Evolutionary conservation across 2,888 invertebrate species (phyloP).

Genomic region (Stegana nigrithorax): DNA sequence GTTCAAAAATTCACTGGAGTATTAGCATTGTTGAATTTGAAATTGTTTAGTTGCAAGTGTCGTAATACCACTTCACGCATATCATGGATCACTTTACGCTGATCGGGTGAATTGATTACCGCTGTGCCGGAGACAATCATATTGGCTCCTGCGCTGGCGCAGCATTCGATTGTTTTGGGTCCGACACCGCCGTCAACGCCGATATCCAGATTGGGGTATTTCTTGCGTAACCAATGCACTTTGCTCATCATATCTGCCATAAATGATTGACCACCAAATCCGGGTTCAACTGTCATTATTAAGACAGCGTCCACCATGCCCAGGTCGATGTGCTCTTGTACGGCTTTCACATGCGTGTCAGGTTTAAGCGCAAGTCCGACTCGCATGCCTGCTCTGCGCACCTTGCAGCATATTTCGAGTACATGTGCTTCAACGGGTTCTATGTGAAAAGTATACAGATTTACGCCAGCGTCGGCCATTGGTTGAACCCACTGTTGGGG

Average conservation of each 20-base stretch:
- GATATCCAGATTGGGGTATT: conserved; percentile 89
- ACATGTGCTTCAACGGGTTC: conserved; percentile 82
- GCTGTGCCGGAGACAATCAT: conserved; percentile 99
- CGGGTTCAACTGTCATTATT: conserved; percentile 99
- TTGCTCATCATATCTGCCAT: conserved; percentile 97
- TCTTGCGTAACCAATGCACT: conserved; percentile 85
- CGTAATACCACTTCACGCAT: conserved; percentile 80
- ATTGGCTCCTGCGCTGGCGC: conserved; percentile 98
- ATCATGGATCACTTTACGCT: conserved; percentile 81
- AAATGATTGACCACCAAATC: conserved; percentile 98
- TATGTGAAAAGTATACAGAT: conserved; percentile 95
- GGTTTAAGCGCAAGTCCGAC: conserved; percentile 97
- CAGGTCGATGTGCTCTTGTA: conserved; percentile 84
- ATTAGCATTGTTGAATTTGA: too few relatives aligned
- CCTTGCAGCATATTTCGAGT: conserved; percentile 81
- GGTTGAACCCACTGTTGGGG: conserved; percentile 79
- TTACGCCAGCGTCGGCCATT: conserved; percentile 98
- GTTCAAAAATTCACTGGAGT: too few relatives aligned
- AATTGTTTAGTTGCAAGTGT: too few relatives aligned
- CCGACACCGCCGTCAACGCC: conserved; percentile 99
- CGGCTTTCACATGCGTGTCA: conserved; percentile 80
- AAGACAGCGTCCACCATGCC: conserved; percentile 94
- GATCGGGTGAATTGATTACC: conserved; percentile 84
- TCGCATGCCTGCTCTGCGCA: conserved; percentile 97
- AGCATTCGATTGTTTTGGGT: conserved; percentile 85